Conservation (phyloP, 2,113 vertebrate genomes). For the Sciurus niger region DNA sequence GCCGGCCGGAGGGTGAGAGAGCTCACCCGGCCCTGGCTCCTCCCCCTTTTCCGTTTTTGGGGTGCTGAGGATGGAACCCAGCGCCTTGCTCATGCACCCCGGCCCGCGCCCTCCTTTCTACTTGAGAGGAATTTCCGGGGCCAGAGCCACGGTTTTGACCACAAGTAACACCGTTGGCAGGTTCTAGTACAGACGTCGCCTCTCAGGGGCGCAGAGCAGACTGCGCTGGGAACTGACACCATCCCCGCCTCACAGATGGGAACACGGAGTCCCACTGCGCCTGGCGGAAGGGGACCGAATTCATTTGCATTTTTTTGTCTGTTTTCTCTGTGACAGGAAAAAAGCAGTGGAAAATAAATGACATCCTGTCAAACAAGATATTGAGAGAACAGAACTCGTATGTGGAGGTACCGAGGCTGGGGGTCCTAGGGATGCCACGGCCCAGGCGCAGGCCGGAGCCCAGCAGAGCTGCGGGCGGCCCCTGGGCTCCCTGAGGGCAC, state of each 20-base stretch:
- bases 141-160: neutral
- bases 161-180: too few species aligned
- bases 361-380: conserved; percentile 86
- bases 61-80: too few species aligned
- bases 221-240: neutral
- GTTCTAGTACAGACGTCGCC: neutral
- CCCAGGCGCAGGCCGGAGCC: neutral
- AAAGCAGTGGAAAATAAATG: conserved; percentile 75
- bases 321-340: conserved; percentile 72
- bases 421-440: neutral
- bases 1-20: neutral
- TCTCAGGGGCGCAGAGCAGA: neutral
- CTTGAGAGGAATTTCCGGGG: accelerated
- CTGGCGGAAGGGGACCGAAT: neutral
- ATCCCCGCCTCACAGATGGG: neutral
- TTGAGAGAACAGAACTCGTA: conserved; percentile 90
- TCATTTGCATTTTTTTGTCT: neutral
- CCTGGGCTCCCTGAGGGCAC: neutral
- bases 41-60: too few species aligned
- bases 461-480: neutral
- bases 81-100: neutral
- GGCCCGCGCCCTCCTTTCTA: neutral
- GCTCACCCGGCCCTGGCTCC: accelerated
- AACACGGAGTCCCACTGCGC: neutral
- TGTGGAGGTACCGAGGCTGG: conserved; percentile 89